A percentile compares a stretch with the other conserved stretches of the same genome.
These are phyloP conservation scores for Cheiracanthium punctorium DNA, from an alignment of 2,888 invertebrate genomes.

Conservation along the genomic window DNA sequence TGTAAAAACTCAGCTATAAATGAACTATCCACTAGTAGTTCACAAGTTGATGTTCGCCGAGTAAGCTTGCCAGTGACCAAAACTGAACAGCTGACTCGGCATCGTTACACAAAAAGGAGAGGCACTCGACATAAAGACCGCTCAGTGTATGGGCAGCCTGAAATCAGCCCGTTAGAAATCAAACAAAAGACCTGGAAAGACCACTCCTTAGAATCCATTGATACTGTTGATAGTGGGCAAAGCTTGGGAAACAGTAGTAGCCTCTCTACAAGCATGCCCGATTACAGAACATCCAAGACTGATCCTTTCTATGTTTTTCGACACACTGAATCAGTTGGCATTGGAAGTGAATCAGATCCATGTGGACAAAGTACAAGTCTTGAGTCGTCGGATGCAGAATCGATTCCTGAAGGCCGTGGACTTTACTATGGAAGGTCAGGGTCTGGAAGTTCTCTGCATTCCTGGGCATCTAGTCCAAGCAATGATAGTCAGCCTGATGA, in stretches of 20 bases:
- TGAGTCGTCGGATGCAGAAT: conserved; percentile 77
- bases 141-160: conserved; percentile 73
- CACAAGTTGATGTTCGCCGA: conserved; percentile 44
- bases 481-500: conserved; percentile 81
- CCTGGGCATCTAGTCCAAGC: conserved; percentile 79
- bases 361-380: conserved; percentile 80
- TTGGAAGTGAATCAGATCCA: conserved; percentile 76
- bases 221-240: conserved; percentile 71
- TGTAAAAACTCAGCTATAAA: conserved; percentile 48
- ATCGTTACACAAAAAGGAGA: conserved; percentile 50
- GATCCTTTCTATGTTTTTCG: conserved; percentile 70
- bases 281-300: conserved; percentile 44
- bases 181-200: conserved; percentile 67
- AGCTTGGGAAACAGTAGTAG: conserved; percentile 70
- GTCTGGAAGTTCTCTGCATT: conserved; percentile 81
- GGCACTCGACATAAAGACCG: conserved; percentile 70
- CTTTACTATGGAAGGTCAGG: conserved; percentile 75
- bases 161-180: conserved; percentile 50
- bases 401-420: conserved; percentile 61
- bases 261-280: conserved; percentile 40
- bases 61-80: conserved; percentile 59
- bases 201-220: conserved; percentile 70
- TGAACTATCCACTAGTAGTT: conserved; percentile 47
- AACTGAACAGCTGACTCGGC: conserved; percentile 58
- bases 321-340: conserved; percentile 69